These are phyloP conservation scores for Craniophora ligustri DNA, from an alignment of 2,888 invertebrate species.

Conservation along the genomic window DNA sequence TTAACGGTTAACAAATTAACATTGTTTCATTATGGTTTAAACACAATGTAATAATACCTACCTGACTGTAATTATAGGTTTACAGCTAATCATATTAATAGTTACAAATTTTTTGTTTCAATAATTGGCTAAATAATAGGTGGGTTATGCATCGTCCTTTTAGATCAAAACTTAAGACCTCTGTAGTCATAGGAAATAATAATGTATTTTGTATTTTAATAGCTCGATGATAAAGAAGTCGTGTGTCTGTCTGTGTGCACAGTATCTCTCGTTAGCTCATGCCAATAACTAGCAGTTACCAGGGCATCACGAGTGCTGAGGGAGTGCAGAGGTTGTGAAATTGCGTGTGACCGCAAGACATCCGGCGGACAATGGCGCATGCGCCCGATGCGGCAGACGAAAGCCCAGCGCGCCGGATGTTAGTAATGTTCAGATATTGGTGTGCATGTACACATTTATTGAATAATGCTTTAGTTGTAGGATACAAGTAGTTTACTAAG, in stretches of 20 bases:
- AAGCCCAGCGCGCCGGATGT: conserved; percentile 80
- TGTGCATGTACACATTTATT: conserved; percentile 70
- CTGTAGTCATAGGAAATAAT: conserved; percentile 9
- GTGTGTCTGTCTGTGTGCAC: no score
- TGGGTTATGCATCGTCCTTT: conserved; percentile 49
- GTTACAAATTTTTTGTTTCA: conserved; percentile 52
- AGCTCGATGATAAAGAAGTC: conserved; percentile 6
- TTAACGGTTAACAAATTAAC: conserved; percentile 39
- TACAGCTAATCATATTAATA: conserved; percentile 54
- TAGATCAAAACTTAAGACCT: conserved; percentile 48
- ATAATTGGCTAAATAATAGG: conserved; percentile 52
- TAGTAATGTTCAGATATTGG: conserved; percentile 80
- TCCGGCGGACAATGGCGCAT: conserved; percentile 83
- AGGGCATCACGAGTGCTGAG: conserved; percentile 70
- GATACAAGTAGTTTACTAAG: conserved; percentile 44
- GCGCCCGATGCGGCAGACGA: conserved; percentile 70
- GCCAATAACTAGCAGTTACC: conserved; percentile 62
- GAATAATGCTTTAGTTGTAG: conserved; percentile 60
- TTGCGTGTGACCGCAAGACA: conserved; percentile 88
- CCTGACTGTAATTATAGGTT: conserved; percentile 53
- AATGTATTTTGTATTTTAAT: conserved; percentile 15
- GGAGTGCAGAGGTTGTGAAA: conserved; percentile 84
- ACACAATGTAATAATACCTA: conserved; percentile 33
- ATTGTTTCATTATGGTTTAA: conserved; percentile 36
- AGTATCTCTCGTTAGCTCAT: conserved; percentile 45